A percentile compares a stretch with the other conserved stretches of the same genome.
These are phyloP conservation scores for Limosa lapponica DNA, from an alignment of 2,797 vertebrate species.

Conservation along the genomic window DNA sequence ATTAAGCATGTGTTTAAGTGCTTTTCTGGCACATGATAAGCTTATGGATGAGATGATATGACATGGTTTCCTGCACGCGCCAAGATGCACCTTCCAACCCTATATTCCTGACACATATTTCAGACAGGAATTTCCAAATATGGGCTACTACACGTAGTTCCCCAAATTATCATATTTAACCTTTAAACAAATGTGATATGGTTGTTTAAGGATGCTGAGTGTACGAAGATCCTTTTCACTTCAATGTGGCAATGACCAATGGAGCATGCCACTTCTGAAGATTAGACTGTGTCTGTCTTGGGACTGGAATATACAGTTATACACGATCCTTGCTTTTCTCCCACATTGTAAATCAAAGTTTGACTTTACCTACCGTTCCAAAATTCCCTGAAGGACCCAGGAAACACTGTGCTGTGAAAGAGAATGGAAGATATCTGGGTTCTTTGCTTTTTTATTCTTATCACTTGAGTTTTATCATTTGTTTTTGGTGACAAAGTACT, in stretches of 20 bases:
- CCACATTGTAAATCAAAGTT: neutral
- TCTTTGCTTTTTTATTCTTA: neutral
- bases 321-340: neutral
- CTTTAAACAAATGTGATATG: neutral
- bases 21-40: constrained; percentile 9
- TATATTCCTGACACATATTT: neutral
- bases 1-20: neutral
- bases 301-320: neutral
- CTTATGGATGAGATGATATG: neutral
- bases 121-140: neutral
- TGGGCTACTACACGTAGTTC: neutral
- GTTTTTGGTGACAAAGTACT: neutral
- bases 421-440: neutral
- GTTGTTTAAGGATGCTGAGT: neutral
- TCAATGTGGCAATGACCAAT: neutral
- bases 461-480: neutral
- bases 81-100: neutral
- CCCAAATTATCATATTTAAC: neutral
- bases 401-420: neutral
- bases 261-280: neutral
- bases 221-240: neutral
- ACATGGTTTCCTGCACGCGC: neutral
- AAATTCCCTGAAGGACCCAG: neutral
- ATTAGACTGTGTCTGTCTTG: neutral
- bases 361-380: neutral